A percentile compares a stretch with the other conserved stretches of the same genome.
Conservation (phyloP, 2,797 vertebrate species). For the Coracias cyanogaster region DNA sequence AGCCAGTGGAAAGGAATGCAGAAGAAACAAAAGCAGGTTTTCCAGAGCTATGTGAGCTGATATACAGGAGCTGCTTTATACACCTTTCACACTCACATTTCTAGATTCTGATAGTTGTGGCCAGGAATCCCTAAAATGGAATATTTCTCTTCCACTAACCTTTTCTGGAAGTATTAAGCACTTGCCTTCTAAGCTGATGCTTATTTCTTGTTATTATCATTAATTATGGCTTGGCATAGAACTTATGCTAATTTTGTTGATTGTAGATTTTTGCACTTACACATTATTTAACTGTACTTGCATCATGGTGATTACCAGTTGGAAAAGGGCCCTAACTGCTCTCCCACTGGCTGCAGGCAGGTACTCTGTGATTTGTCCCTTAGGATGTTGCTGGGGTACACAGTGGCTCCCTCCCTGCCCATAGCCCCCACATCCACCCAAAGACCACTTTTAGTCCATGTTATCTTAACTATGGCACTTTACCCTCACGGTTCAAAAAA, state of each 20-base stretch:
- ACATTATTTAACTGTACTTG: constrained; percentile 30
- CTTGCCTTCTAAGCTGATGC: not conserved
- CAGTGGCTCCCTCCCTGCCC: not conserved
- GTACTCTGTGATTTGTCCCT: not conserved
- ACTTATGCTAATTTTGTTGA: constrained; percentile 12
- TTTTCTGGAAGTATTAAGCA: not conserved
- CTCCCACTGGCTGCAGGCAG: not conserved
- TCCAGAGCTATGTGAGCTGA: not conserved
- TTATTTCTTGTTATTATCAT: not conserved
- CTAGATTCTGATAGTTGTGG: not conserved
- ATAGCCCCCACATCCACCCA: not conserved
- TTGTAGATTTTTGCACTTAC: constrained; percentile 32
- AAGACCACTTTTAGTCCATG: not conserved
- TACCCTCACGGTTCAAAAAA: not conserved
- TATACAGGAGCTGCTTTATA: not conserved
- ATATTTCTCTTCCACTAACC: not conserved
- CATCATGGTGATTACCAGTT: constrained; percentile 25
- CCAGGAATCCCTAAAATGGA: not conserved
- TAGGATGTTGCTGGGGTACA: not conserved
- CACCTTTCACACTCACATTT: not conserved
- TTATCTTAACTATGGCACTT: not conserved
- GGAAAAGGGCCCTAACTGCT: not conserved
- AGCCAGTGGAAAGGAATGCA: not conserved
- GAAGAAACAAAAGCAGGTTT: not conserved
- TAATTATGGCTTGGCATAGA: not conserved